These are phyloP conservation scores for Molossus alvarezi DNA, from an alignment of 2,797 vertebrate species.

Conservation along the genomic window DNA sequence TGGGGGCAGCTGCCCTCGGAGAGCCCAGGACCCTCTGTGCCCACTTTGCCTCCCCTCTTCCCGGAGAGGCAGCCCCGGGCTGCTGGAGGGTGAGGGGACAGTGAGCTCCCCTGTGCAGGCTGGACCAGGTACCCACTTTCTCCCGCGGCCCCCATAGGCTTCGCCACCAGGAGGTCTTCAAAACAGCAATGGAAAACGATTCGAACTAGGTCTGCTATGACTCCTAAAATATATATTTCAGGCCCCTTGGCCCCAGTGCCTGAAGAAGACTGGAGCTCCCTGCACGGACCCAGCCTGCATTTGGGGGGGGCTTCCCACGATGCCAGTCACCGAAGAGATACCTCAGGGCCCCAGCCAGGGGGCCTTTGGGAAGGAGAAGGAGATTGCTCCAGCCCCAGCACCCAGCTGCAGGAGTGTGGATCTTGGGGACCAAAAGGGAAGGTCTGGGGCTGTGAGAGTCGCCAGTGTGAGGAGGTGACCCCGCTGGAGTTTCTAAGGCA, in stretches of 20 bases:
- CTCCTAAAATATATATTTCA: too few species aligned
- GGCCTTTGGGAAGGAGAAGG: not conserved
- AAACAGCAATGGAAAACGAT: not conserved
- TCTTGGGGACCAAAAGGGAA: not conserved
- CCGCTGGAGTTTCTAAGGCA: fast-evolving
- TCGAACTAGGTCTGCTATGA: not conserved
- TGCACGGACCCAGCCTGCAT: fast-evolving
- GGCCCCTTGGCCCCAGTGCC: fast-evolving
- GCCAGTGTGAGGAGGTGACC: not conserved
- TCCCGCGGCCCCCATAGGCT: not conserved
- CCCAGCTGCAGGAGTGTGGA: fast-evolving
- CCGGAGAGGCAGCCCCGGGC: fast-evolving
- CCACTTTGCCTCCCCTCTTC: not conserved
- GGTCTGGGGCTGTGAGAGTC: not conserved
- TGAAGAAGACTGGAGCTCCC: not conserved
- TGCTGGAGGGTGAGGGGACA: not conserved
- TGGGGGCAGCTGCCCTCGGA: not conserved
- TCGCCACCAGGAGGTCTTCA: not conserved
- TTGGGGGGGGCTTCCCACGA: not conserved
- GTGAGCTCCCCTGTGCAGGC: too few species aligned
- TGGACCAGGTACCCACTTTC: too few species aligned
- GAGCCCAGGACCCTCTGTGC: not conserved
- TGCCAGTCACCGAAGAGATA: not conserved
- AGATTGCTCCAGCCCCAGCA: not conserved
- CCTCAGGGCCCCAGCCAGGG: not conserved